Percentiles rank a stretch among this genome's conserved stretches.
Evolutionary conservation across 2,113 vertebrate genomes (phyloP).

Genomic region (Anoplopoma fimbria): DNA sequence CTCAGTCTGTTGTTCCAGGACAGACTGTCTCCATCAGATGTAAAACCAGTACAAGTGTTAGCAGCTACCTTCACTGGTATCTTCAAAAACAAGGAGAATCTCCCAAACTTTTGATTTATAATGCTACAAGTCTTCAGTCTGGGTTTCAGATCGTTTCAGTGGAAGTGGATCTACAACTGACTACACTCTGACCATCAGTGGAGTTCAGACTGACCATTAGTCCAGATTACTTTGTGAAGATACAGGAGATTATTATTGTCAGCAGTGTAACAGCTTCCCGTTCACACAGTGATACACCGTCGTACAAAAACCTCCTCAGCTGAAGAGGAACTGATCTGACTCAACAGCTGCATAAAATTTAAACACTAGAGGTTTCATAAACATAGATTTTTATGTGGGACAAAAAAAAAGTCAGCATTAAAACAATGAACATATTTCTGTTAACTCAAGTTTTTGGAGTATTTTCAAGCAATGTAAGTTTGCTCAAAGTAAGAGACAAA

Average conservation of each 20-base stretch:
- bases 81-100: not conserved
- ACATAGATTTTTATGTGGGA: too few species aligned
- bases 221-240: too few species aligned
- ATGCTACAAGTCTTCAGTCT: not conserved
- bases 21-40: constrained; percentile 3
- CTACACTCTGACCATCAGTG: constrained; percentile 26
- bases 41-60: not conserved
- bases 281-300: constrained; percentile 4
- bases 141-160: not conserved
- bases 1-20: constrained; percentile 8
- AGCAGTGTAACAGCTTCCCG: not conserved
- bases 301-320: not conserved
- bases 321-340: not conserved
- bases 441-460: too few species aligned
- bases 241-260: not conserved
- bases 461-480: too few species aligned
- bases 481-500: too few species aligned
- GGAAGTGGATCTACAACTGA: not conserved
- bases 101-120: not conserved
- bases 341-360: not conserved
- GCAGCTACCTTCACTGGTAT: not conserved
- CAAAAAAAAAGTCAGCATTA: too few species aligned
- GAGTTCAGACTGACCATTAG: not conserved
- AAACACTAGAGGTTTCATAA: too few species aligned
- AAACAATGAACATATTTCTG: too few species aligned